Percentiles rank a stretch among this genome's conserved stretches.
Conservation (phyloP, 2,113 vertebrate species). For the Macrotis lagotis region DNA sequence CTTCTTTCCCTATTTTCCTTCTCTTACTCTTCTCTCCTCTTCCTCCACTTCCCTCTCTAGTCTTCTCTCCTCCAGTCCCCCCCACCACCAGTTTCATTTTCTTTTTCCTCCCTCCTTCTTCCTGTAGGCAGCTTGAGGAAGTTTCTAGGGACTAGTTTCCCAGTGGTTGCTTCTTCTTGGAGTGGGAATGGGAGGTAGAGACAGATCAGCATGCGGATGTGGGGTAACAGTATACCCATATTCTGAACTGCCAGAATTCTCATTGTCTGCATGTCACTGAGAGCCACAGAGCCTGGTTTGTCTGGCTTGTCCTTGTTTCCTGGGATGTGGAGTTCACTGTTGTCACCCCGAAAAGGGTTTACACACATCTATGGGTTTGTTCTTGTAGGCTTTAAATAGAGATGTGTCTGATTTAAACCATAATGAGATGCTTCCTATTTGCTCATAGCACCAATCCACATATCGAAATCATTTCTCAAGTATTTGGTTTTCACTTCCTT, state of each 20-base stretch:
- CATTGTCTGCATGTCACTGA: constrained; percentile 59
- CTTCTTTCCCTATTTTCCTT: background rate
- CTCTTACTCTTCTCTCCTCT: constrained; percentile 1
- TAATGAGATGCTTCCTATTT: background rate
- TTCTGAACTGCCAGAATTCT: background rate
- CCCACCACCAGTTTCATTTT: background rate
- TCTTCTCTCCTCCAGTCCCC: too few relatives aligned
- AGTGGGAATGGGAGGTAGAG: background rate
- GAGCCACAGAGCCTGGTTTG: constrained; percentile 42
- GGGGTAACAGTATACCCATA: background rate
- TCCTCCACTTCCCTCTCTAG: background rate
- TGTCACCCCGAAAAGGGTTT: constrained; percentile 17
- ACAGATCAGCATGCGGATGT: background rate
- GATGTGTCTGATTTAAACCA: background rate
- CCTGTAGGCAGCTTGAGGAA: too few relatives aligned
- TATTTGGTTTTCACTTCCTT: constrained; percentile 24
- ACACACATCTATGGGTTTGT: constrained; percentile 16
- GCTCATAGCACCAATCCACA: constrained; percentile 32
- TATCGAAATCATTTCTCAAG: constrained; percentile 53
- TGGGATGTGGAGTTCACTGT: background rate
- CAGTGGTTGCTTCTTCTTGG: background rate
- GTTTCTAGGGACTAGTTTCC: background rate
- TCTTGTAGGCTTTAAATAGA: constrained; percentile 28
- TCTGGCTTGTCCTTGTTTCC: constrained; percentile 59
- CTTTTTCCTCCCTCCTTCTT: background rate